phyloP scores from a whole-genome alignment of 2,113 vertebrate genomes.

The Pomatostomus ruficeps region DNA sequence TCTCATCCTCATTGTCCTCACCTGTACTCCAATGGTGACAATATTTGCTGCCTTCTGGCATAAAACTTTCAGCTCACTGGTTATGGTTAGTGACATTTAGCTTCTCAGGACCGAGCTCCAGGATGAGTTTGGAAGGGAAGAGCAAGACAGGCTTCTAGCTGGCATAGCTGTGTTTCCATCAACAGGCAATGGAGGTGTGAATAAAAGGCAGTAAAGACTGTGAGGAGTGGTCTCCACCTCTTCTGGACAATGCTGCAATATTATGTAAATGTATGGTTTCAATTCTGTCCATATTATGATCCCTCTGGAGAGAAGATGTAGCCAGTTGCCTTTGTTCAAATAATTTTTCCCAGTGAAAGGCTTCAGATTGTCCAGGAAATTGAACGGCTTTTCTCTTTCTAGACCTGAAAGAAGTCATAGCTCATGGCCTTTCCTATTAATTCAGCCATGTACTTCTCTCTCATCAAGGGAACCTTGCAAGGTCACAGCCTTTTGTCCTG shows the following conservation, averaged over 20 bases:
- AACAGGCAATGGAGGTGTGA: not conserved
- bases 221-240: not conserved
- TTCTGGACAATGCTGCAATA: not conserved
- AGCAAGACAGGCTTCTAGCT: not conserved
- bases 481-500: not conserved
- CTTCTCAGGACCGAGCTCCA: not conserved
- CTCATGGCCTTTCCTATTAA: not conserved
- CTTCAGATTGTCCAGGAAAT: not conserved
- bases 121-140: not conserved
- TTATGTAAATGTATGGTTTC: not conserved
- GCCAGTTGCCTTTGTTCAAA: not conserved
- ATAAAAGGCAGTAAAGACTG: not conserved
- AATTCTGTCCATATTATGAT: not conserved
- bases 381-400: not conserved
- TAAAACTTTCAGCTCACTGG: not conserved
- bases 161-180: not conserved
- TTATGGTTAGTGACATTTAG: not conserved
- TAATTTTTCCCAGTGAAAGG: not conserved
- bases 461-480: not conserved
- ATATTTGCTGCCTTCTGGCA: not conserved
- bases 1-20: not conserved
- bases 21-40: not conserved
- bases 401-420: not conserved
- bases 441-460: not conserved
- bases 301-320: not conserved